These are phyloP conservation scores for Alectura lathami DNA, from an alignment of 2,113 vertebrate species.

Conservation along the genomic window DNA sequence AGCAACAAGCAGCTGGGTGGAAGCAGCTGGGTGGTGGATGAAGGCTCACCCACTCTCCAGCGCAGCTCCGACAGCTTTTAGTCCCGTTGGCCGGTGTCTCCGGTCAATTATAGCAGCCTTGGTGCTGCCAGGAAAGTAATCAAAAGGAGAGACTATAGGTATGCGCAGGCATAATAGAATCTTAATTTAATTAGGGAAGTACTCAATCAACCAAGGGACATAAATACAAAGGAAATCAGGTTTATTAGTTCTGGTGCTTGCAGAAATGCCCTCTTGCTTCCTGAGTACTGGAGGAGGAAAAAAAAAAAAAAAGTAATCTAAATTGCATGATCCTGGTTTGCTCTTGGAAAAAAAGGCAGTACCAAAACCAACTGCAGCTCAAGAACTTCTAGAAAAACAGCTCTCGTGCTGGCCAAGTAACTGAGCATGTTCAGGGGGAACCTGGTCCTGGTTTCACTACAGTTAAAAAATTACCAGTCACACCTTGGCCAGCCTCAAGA, in stretches of 20 bases:
- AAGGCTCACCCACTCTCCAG: background rate
- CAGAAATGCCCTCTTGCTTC: constrained; percentile 12
- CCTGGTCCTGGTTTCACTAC: background rate
- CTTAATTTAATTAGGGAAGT: constrained; percentile 59
- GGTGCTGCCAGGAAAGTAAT: constrained; percentile 17
- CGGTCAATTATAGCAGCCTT: constrained; percentile 29
- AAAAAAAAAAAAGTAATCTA: background rate
- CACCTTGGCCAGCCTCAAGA: background rate
- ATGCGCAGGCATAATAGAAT: constrained; percentile 54
- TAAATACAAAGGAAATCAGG: constrained; percentile 52
- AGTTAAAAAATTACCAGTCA: background rate
- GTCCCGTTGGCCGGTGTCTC: background rate
- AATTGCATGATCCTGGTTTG: background rate
- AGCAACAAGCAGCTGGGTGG: background rate
- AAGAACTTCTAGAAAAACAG: background rate
- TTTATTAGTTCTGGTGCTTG: constrained; percentile 56
- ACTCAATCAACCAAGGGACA: constrained; percentile 54
- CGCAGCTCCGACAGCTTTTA: constrained; percentile 42
- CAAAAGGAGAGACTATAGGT: constrained; percentile 32
- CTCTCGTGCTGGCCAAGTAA: fast-evolving
- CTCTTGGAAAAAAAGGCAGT: background rate
- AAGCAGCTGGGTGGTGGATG: background rate
- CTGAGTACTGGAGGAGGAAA: background rate
- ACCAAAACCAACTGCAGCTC: background rate
- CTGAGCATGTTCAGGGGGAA: background rate